These are phyloP conservation scores for Scyliorhinus canicula DNA, from an alignment of 2,797 vertebrate species.

Conservation along the genomic window DNA sequence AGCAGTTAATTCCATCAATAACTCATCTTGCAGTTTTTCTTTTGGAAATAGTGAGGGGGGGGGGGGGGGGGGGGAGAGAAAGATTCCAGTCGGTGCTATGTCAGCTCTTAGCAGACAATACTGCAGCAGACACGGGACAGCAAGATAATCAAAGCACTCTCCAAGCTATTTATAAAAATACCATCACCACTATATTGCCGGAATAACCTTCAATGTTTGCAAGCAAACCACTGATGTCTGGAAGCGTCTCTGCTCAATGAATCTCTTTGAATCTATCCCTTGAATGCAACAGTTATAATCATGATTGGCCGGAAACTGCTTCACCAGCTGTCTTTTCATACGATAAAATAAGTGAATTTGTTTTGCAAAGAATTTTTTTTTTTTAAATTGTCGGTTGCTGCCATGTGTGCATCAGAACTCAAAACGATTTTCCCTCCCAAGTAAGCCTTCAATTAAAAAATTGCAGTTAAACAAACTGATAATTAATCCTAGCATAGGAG, in stretches of 20 bases:
- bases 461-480: constrained; percentile 25
- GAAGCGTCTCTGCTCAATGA: constrained; percentile 8
- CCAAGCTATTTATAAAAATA: constrained; percentile 24
- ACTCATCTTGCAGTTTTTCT: constrained; percentile 53
- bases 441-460: not conserved
- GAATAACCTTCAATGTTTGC: constrained; percentile 23
- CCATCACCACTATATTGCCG: not conserved
- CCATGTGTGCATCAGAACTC: not conserved
- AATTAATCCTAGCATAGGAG: not conserved
- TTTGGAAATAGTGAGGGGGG: constrained; percentile 54
- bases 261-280: constrained; percentile 31
- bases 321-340: not conserved
- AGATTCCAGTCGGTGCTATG: constrained; percentile 48
- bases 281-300: constrained; percentile 20
- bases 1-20: constrained; percentile 62
- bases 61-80: too few species aligned
- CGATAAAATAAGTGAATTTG: not conserved
- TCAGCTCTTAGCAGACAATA: constrained; percentile 55
- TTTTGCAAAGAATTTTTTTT: not conserved
- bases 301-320: constrained; percentile 1
- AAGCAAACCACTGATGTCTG: constrained; percentile 1
- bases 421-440: not conserved
- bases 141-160: constrained; percentile 22
- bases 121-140: constrained; percentile 45
- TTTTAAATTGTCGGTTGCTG: not conserved